phyloP scores from a whole-genome alignment of 2,888 invertebrate species.

The Drosophila atripex region DNA sequence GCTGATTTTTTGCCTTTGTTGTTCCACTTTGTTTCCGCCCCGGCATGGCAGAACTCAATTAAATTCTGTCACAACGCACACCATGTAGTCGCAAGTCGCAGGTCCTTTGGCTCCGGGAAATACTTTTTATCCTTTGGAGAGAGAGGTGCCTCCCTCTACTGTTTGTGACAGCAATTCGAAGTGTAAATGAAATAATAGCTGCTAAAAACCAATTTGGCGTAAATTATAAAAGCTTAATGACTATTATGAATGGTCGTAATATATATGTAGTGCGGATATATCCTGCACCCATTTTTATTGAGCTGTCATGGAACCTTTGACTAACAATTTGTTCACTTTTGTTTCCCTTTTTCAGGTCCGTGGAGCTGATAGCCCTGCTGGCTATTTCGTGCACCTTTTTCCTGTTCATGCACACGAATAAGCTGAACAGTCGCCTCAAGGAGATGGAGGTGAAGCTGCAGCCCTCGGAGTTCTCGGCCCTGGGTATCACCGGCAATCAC shows the following conservation, averaged over 20 bases:
- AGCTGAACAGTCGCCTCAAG: constrained; percentile 90
- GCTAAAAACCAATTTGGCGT: constrained; percentile 75
- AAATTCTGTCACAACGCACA: constrained; percentile 77
- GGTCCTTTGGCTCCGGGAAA: constrained; percentile 6
- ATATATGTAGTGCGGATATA: neutral
- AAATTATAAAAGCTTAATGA: constrained; percentile 68
- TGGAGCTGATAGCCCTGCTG: constrained; percentile 91
- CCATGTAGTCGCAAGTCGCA: constrained; percentile 59
- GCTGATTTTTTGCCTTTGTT: constrained; percentile 39
- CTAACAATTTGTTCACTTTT: constrained; percentile 48
- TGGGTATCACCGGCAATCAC: constrained; percentile 83
- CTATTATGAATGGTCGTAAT: constrained; percentile 29
- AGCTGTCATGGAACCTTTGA: constrained; percentile 51
- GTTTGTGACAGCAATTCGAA: constrained; percentile 70
- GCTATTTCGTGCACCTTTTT: constrained; percentile 93
- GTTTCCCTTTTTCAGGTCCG: constrained; percentile 87
- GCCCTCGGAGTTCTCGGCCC: constrained; percentile 86
- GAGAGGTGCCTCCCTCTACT: constrained; percentile 22
- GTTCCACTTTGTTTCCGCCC: constrained; percentile 27
- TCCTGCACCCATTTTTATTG: constrained; percentile 2
- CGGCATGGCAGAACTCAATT: constrained; percentile 73
- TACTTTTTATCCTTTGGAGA: constrained; percentile 6
- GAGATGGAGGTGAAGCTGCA: constrained; percentile 92
- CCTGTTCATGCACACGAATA: constrained; percentile 93
- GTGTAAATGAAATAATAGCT: constrained; percentile 77